Conservation (phyloP, 2,888 invertebrate species). For the Deladenus siricidicola region DNA sequence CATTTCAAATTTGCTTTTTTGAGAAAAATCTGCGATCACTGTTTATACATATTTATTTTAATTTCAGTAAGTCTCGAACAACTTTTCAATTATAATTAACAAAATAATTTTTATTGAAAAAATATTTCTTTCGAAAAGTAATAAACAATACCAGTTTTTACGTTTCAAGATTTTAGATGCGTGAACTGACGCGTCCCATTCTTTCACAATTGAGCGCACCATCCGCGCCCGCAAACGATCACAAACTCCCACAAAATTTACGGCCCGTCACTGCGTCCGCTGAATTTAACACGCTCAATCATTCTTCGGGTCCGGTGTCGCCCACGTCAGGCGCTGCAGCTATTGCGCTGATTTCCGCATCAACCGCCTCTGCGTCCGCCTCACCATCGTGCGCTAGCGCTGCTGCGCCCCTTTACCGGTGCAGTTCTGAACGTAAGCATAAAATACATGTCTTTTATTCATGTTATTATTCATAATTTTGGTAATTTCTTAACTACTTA, state of each 20-base stretch:
- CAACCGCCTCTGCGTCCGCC: not conserved
- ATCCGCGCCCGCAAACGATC: not conserved
- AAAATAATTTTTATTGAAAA: not conserved
- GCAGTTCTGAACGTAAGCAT: not conserved
- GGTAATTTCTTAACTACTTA: not conserved
- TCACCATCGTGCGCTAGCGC: too few relatives aligned
- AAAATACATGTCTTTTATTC: not conserved
- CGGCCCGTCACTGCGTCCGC: not conserved
- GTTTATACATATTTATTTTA: too few relatives aligned
- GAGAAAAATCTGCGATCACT: too few relatives aligned
- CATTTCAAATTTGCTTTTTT: too few relatives aligned
- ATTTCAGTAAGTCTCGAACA: not conserved
- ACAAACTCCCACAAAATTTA: too few relatives aligned
- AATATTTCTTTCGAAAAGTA: not conserved
- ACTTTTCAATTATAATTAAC: not conserved
- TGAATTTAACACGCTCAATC: not conserved
- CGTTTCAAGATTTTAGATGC: constrained; percentile 22
- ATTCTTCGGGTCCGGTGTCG: not conserved
- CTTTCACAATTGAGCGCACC: not conserved
- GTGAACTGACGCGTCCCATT: constrained; percentile 24
- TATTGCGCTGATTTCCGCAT: not conserved
- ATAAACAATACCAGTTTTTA: not conserved
- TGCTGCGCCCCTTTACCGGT: not conserved
- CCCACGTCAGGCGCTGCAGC: not conserved
- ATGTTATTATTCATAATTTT: not conserved